Conservation (phyloP, 2,888 invertebrate genomes). For the Mimas tiliae region DNA sequence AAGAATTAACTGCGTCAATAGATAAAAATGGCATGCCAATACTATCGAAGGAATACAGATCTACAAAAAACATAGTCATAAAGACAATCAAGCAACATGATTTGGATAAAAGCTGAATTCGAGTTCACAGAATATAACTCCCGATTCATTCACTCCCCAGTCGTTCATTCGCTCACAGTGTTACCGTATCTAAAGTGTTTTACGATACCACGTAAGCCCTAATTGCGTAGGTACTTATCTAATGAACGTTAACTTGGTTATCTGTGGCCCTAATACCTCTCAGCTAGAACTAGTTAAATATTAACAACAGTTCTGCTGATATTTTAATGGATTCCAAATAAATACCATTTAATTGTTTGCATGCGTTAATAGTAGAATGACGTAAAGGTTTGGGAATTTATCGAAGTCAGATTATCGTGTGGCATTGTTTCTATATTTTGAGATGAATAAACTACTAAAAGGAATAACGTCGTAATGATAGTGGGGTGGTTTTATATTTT, state of each 20-base stretch:
- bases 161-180: conserved; percentile 1
- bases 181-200: conserved; percentile 19
- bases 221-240: conserved; percentile 78
- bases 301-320: conserved; percentile 49
- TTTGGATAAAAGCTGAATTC: background rate
- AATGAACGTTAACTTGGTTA: conserved; percentile 59
- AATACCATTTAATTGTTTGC: conserved; percentile 32
- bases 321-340: conserved; percentile 50
- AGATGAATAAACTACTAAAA: no score
- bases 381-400: background rate
- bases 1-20: no score
- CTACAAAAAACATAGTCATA: no score
- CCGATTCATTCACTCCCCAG: background rate
- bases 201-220: conserved; percentile 53
- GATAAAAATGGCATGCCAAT: no score
- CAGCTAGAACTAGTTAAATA: conserved; percentile 47
- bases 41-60: no score
- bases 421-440: background rate
- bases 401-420: background rate
- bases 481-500: no score
- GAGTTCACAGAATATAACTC: background rate
- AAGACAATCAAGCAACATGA: no score
- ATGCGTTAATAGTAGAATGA: conserved; percentile 8
- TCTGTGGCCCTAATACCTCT: conserved; percentile 67
- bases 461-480: no score